Evolutionary conservation across 2,888 invertebrate genomes (phyloP).

Genomic region (Amaurobius ferox): DNA sequence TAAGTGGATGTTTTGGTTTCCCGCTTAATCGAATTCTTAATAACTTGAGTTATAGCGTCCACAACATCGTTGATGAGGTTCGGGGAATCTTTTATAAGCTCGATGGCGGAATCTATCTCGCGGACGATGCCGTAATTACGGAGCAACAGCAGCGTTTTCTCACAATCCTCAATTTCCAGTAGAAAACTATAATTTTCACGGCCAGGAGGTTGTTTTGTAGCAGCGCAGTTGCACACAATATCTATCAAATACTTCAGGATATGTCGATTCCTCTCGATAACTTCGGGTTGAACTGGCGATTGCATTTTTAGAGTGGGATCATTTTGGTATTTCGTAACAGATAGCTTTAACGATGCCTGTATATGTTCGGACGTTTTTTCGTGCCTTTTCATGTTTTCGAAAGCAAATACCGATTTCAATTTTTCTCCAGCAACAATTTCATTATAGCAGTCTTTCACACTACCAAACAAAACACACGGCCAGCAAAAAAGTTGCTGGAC

Average conservation of each 20-base stretch:
- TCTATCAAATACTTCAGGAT: background rate
- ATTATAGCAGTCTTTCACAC: too few relatives aligned
- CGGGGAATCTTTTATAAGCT: background rate
- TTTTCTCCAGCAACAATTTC: too few relatives aligned
- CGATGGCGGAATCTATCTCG: background rate
- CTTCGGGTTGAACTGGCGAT: background rate
- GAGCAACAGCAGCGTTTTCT: background rate
- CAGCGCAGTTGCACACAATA: background rate
- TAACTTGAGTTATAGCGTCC: background rate
- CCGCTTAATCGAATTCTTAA: background rate
- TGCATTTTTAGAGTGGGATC: background rate
- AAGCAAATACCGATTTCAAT: too few relatives aligned
- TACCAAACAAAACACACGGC: background rate
- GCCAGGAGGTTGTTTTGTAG: background rate
- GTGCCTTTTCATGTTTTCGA: background rate
- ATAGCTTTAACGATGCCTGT: background rate
- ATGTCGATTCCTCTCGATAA: background rate
- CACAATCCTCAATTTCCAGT: background rate
- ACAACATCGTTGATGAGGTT: background rate
- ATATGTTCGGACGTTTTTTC: background rate
- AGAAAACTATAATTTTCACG: background rate
- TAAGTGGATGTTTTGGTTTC: background rate
- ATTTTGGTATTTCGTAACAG: background rate
- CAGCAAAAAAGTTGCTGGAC: background rate
- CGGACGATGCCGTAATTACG: background rate